phyloP scores from a whole-genome alignment of 2,113 vertebrate genomes.

The Capra hircus region DNA sequence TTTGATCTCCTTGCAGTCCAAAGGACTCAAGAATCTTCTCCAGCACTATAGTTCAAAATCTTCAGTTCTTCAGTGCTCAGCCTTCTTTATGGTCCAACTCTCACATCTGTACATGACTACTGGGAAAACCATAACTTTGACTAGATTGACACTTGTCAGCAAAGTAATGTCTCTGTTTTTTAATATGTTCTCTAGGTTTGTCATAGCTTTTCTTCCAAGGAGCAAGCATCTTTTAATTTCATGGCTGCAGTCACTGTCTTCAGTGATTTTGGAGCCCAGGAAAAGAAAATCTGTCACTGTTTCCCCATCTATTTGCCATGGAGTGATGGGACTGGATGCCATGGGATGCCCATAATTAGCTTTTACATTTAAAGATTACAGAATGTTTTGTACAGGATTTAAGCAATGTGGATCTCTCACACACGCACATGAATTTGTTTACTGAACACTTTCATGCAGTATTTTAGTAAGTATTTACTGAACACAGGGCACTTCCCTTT shows the following conservation, averaged over 20 bases:
- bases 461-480: background rate
- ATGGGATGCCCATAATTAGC: background rate
- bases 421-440: background rate
- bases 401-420: background rate
- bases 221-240: background rate
- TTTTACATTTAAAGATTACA: background rate
- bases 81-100: background rate
- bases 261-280: background rate
- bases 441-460: background rate
- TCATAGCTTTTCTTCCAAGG: background rate
- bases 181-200: background rate
- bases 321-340: background rate
- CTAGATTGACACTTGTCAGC: background rate
- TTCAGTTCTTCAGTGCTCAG: background rate
- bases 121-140: background rate
- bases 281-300: background rate
- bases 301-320: background rate
- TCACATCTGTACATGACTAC: background rate
- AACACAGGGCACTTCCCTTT: background rate
- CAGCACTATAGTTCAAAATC: background rate
- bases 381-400: background rate
- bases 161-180: background rate
- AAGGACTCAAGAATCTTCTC: background rate
- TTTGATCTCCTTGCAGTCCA: background rate
- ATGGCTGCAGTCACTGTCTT: background rate